phyloP scores from a whole-genome alignment of 2,797 vertebrate genomes.

The Squalus acanthias region DNA sequence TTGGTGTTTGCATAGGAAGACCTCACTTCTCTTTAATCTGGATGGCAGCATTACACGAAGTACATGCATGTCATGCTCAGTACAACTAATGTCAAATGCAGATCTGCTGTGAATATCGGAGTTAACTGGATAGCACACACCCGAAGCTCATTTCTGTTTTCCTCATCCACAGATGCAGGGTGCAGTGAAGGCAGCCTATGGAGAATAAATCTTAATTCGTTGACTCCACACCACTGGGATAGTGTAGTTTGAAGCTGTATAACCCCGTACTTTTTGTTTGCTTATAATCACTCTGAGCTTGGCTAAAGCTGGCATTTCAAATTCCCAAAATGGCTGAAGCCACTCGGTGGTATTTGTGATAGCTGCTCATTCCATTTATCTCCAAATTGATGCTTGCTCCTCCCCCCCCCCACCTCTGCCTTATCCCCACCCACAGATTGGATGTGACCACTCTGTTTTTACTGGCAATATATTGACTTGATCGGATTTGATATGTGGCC shows the following conservation, averaged over 20 bases:
- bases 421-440: background rate
- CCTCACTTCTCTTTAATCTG: conserved; percentile 14
- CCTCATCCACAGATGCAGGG: background rate
- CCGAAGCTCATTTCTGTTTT: background rate
- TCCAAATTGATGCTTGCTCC: background rate
- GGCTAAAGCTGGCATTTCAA: background rate
- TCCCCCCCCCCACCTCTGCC: background rate
- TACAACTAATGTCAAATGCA: background rate
- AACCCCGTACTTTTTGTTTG: background rate
- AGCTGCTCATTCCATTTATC: no score
- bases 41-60: background rate
- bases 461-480: background rate
- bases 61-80: background rate
- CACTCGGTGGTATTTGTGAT: background rate
- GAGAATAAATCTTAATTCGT: background rate
- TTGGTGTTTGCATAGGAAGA: background rate
- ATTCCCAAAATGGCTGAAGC: background rate
- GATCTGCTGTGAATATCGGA: background rate
- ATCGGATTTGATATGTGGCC: background rate
- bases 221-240: background rate
- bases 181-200: background rate
- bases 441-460: background rate
- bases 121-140: background rate
- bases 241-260: background rate
- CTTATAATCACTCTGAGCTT: background rate